A percentile compares a stretch with the other conserved stretches of the same genome.
Conservation (phyloP, 1,140 invertebrate species). For the Trachelipus rathkii region DNA sequence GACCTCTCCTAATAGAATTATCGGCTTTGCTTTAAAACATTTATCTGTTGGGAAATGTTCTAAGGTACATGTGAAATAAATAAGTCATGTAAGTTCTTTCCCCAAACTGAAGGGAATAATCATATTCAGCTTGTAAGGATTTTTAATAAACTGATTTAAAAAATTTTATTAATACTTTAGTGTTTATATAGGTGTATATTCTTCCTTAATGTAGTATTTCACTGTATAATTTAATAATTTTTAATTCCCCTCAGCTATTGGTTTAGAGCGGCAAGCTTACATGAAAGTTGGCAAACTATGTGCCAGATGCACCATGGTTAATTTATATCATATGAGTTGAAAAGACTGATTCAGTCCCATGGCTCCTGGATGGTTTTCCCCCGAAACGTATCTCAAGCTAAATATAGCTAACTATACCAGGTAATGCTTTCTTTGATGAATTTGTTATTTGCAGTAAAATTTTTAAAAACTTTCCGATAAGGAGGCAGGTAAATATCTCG, state of each 20-base stretch:
- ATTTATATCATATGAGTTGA: conserved; percentile 76
- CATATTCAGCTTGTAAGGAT: no score
- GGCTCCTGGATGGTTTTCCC: conserved; percentile 94
- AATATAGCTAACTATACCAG: conserved; percentile 6
- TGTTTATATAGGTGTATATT: no score
- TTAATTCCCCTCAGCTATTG: conserved; percentile 57
- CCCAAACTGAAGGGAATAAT: no score
- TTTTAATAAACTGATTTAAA: no score
- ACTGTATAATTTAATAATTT: no score
- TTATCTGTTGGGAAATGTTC: conserved; percentile 86
- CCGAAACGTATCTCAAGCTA: conserved; percentile 77
- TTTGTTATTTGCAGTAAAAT: no score
- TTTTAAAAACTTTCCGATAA: no score
- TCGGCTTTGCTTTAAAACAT: conserved; percentile 79
- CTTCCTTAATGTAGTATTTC: no score
- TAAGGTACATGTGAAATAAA: conserved; percentile 73
- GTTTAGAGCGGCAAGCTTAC: conserved; percentile 69
- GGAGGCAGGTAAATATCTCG: no score
- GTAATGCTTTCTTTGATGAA: no score
- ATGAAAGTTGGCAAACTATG: conserved; percentile 75
- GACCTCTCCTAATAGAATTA: conserved; percentile 82
- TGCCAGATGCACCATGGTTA: conserved; percentile 84
- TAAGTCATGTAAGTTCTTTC: conserved; percentile 61
- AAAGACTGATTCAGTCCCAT: conserved; percentile 55
- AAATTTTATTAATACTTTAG: no score